Evolutionary conservation across 2,113 vertebrate species (phyloP).

Genomic region (Poeciliopsis prolifica): DNA sequence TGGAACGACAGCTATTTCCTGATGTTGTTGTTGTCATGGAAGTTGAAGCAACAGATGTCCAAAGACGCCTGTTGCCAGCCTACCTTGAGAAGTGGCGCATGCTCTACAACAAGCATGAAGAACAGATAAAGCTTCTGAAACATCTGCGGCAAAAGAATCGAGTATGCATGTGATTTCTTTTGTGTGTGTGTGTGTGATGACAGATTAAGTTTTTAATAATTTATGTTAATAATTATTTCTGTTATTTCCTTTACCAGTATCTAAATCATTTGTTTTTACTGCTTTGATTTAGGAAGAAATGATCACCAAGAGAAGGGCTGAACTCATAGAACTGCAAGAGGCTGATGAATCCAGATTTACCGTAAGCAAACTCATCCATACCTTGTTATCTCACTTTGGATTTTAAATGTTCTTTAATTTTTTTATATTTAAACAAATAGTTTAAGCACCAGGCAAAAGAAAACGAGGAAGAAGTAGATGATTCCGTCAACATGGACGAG

Average conservation of each 20-base stretch:
- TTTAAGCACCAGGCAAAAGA: conserved; percentile 39
- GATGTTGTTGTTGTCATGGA: conserved; percentile 82
- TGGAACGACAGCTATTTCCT: conserved; percentile 84
- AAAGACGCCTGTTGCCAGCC: conserved; percentile 82
- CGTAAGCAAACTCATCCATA: conserved; percentile 13
- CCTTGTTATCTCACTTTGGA: not conserved
- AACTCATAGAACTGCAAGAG: conserved; percentile 82
- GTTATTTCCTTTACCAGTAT: not conserved
- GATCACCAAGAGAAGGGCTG: conserved; percentile 85
- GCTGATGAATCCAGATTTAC: conserved; percentile 5
- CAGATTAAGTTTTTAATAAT: not conserved
- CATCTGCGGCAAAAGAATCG: conserved; percentile 80
- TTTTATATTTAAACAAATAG: conserved; percentile 35
- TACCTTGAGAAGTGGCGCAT: conserved; percentile 83
- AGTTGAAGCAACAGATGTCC: conserved; percentile 80
- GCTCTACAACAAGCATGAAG: conserved; percentile 61
- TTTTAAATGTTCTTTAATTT: not conserved
- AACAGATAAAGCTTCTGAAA: conserved; percentile 76
- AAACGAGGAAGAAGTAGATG: conserved; percentile 62
- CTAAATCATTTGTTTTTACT: conserved; percentile 1
- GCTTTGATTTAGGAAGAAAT: conserved; percentile 76
- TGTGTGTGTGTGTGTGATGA: not conserved
- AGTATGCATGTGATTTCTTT: conserved; percentile 66
- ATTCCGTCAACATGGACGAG: conserved; percentile 71
- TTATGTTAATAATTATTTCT: not conserved